These are phyloP conservation scores for Drosophila barbarae DNA, from an alignment of 2,888 invertebrate genomes.

Conservation along the genomic window DNA sequence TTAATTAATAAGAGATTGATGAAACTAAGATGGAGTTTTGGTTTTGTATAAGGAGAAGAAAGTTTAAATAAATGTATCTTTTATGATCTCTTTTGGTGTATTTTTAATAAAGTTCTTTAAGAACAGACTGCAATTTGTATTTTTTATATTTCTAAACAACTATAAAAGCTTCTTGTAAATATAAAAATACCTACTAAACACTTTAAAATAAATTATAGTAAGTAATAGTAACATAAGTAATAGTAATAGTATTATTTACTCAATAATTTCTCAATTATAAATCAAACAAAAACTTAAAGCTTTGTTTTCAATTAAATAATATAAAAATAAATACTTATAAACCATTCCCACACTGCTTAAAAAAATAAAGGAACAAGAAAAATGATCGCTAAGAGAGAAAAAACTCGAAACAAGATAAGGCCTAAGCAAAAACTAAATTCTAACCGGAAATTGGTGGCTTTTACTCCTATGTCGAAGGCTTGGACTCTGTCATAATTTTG, in stretches of 20 bases:
- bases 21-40: background rate
- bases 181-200: too few relatives aligned
- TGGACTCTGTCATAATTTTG: slow-evolving; percentile 53
- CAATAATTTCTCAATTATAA: too few relatives aligned
- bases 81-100: background rate
- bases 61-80: background rate
- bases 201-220: too few relatives aligned
- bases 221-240: too few relatives aligned
- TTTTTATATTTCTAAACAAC: too few relatives aligned
- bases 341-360: slow-evolving; percentile 18
- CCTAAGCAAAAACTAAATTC: slow-evolving; percentile 31
- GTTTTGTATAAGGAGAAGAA: background rate
- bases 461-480: slow-evolving; percentile 35
- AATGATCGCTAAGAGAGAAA: background rate
- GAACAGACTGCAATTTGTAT: too few relatives aligned
- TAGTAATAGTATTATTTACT: too few relatives aligned
- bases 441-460: slow-evolving; percentile 69
- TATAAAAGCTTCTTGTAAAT: too few relatives aligned
- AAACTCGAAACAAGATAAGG: slow-evolving; percentile 18
- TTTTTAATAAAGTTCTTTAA: background rate
- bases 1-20: background rate
- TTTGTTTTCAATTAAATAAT: background rate
- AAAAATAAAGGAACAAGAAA: background rate
- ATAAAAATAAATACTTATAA: background rate
- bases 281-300: too few relatives aligned